Percentiles rank a stretch among this genome's conserved stretches.
These are phyloP conservation scores for Quadriops clusia DNA, from an alignment of 2,888 invertebrate genomes.

Conservation along the genomic window DNA sequence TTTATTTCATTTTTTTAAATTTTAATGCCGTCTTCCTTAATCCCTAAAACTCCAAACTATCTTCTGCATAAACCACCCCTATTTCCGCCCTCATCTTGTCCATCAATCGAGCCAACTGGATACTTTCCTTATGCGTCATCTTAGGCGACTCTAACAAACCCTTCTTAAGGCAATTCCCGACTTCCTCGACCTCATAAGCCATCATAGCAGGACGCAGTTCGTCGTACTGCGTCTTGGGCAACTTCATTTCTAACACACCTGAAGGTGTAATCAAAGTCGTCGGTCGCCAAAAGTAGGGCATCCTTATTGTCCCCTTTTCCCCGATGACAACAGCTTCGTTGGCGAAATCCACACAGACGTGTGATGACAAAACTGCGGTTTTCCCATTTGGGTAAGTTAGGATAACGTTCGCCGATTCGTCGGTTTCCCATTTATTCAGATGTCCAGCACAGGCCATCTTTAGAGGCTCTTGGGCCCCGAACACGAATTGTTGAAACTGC, in stretches of 20 bases:
- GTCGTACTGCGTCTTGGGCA: slow-evolving; percentile 48
- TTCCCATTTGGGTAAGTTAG: slow-evolving; percentile 51
- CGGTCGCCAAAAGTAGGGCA: slow-evolving; percentile 60
- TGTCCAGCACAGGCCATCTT: slow-evolving; percentile 55
- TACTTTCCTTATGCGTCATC: slow-evolving; percentile 54
- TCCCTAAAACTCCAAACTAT: too few species aligned
- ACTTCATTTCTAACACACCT: slow-evolving; percentile 46
- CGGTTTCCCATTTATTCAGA: slow-evolving; percentile 59
- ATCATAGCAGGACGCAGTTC: slow-evolving; percentile 54
- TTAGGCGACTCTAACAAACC: slow-evolving; percentile 59
- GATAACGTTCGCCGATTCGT: slow-evolving; percentile 51
- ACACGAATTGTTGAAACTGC: slow-evolving; percentile 59
- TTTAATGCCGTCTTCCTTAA: too few species aligned
- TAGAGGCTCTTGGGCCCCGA: slow-evolving; percentile 51
- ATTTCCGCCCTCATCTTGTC: slow-evolving; percentile 51
- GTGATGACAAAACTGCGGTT: slow-evolving; percentile 50
- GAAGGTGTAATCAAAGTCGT: slow-evolving; percentile 52
- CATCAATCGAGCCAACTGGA: slow-evolving; percentile 56
- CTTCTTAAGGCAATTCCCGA: slow-evolving; percentile 54
- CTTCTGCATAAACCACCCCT: slow-evolving; percentile 14
- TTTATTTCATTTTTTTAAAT: too few species aligned
- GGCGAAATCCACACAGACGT: slow-evolving; percentile 43
- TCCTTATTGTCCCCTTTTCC: slow-evolving; percentile 52
- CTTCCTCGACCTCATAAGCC: slow-evolving; percentile 65
- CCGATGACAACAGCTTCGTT: slow-evolving; percentile 55